Conservation (phyloP, 1,140 invertebrate genomes). For the Neodiprion pinetum region DNA sequence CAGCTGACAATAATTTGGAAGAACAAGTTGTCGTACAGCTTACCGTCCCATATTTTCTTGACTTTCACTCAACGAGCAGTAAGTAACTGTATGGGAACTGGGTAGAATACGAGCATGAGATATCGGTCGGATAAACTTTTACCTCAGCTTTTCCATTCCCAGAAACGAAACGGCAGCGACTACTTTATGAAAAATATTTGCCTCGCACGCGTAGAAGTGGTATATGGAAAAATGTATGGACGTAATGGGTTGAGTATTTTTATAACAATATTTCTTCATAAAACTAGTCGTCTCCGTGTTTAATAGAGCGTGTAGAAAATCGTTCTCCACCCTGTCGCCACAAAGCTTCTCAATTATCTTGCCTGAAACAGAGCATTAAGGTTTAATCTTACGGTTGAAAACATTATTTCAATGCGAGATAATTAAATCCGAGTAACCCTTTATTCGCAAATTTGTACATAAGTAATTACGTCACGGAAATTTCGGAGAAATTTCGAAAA, state of each 20-base stretch:
- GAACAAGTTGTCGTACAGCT: neutral
- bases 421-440: neutral
- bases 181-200: constrained; percentile 5
- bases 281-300: neutral
- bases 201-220: too few relatives aligned
- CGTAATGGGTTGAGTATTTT: too few relatives aligned
- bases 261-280: too few relatives aligned
- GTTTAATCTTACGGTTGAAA: too few relatives aligned
- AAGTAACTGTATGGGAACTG: neutral
- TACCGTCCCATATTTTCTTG: constrained; percentile 32
- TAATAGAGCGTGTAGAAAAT: neutral
- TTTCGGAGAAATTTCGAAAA: neutral
- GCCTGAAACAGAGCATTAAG: neutral
- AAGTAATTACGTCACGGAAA: constrained; percentile 24
- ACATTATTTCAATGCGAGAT: too few relatives aligned
- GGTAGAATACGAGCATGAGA: constrained; percentile 11
- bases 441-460: constrained; percentile 20
- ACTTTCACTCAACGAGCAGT: constrained; percentile 34
- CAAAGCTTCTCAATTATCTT: neutral
- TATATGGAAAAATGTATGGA: too few relatives aligned
- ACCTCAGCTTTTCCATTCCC: constrained; percentile 27
- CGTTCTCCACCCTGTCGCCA: neutral
- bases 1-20: neutral
- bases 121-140: constrained; percentile 40
- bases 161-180: neutral